phyloP scores from a whole-genome alignment of 2,113 vertebrate species.

The Scopus umbretta region DNA sequence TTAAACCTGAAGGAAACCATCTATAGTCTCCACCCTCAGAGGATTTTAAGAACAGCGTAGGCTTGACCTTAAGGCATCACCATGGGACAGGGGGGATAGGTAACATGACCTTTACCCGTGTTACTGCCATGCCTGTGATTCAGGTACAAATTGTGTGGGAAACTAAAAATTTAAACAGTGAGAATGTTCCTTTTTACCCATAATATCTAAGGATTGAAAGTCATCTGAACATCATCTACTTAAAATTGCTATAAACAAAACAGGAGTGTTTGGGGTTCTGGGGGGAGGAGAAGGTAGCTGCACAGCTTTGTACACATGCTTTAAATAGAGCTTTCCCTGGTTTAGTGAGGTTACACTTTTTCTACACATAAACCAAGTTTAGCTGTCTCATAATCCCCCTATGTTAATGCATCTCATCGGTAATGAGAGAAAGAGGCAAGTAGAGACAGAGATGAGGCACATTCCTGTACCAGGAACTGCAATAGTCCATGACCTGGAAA shows the following conservation, averaged over 20 bases:
- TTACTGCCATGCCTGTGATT: neutral
- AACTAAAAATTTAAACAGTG: neutral
- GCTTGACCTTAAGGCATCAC: neutral
- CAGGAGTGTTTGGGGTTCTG: fast-evolving
- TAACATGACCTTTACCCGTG: neutral
- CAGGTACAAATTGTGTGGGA: neutral
- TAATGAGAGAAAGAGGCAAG: neutral
- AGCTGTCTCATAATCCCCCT: neutral
- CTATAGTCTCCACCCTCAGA: neutral
- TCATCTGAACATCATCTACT: neutral
- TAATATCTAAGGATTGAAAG: neutral
- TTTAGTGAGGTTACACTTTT: fast-evolving
- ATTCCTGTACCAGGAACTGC: neutral
- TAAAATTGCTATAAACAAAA: neutral
- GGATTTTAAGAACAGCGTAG: neutral
- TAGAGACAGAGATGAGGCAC: neutral
- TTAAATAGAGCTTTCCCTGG: neutral
- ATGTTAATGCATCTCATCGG: neutral
- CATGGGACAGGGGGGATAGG: fast-evolving
- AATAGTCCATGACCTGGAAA: neutral
- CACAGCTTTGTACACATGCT: neutral
- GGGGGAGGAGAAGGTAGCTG: neutral
- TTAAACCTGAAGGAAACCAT: neutral
- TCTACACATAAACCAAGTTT: neutral
- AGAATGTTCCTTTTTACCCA: neutral